These are phyloP conservation scores for Nannospalax galili DNA, from an alignment of 2,113 vertebrate species.

Conservation along the genomic window DNA sequence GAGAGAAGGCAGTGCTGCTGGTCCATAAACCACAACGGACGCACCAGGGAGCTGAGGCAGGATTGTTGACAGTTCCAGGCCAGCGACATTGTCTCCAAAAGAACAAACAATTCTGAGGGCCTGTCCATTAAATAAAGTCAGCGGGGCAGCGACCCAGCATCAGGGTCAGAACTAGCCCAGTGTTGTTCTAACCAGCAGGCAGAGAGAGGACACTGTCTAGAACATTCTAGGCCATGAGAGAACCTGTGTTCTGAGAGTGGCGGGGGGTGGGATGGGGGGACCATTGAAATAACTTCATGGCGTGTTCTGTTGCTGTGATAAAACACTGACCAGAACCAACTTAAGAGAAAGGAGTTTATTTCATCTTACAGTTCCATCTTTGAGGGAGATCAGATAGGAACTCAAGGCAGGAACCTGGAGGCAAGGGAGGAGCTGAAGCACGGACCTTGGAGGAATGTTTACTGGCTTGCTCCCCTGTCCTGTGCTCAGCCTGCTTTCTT, in stretches of 20 bases:
- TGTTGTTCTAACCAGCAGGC: background rate
- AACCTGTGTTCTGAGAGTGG: background rate
- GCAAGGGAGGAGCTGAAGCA: too few relatives aligned
- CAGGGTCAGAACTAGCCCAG: rapidly evolving
- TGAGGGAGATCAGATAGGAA: too few relatives aligned
- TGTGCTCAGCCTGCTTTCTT: too few relatives aligned
- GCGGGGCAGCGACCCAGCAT: rapidly evolving
- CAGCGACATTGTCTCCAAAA: background rate
- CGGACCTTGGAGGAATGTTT: too few relatives aligned
- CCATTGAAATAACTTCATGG: rapidly evolving
- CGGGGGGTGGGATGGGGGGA: too few relatives aligned
- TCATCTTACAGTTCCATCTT: too few relatives aligned
- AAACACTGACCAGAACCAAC: too few relatives aligned
- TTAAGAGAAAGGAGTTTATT: too few relatives aligned
- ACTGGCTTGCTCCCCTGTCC: too few relatives aligned
- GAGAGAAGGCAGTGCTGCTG: background rate
- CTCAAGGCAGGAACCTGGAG: too few relatives aligned
- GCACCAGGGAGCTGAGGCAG: background rate
- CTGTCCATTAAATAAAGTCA: rapidly evolving
- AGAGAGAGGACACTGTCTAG: background rate
- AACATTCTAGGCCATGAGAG: background rate
- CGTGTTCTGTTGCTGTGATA: too few relatives aligned
- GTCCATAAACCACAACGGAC: background rate
- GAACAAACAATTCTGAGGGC: background rate
- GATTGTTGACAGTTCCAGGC: background rate